Evolutionary conservation across 2,113 vertebrate species (phyloP).

Genomic region (Arizona elegans): DNA sequence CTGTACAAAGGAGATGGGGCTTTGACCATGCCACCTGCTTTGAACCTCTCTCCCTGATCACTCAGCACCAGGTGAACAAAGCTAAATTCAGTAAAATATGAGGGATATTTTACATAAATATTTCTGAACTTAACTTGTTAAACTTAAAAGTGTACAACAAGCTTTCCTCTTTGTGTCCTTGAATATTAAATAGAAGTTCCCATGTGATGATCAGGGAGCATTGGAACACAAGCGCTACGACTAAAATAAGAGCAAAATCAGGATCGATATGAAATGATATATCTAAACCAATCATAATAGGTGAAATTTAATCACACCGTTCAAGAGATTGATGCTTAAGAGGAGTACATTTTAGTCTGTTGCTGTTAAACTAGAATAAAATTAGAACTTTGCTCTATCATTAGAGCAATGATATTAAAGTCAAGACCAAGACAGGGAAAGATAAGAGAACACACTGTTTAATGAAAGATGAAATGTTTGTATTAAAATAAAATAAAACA

Average conservation of each 20-base stretch:
- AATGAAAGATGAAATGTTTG: too few species aligned
- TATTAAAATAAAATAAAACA: too few species aligned
- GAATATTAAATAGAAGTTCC: background rate
- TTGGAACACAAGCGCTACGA: background rate
- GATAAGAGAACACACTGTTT: too few species aligned
- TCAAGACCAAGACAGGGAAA: conserved; percentile 44
- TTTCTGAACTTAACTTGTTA: background rate
- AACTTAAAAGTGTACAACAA: background rate
- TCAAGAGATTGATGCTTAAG: conserved; percentile 46
- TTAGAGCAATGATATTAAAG: conserved; percentile 55
- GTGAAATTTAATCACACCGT: conserved; percentile 27
- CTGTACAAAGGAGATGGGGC: background rate
- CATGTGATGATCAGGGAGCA: background rate
- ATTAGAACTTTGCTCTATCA: conserved; percentile 36
- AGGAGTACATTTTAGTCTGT: conserved; percentile 54
- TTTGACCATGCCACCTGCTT: background rate
- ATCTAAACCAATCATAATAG: conserved; percentile 22
- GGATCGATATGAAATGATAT: conserved; percentile 20
- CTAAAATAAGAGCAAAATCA: background rate
- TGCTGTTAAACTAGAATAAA: conserved; percentile 58
- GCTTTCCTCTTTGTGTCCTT: background rate
- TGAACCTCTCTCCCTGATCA: background rate
- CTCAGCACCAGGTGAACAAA: background rate
- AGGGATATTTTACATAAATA: background rate
- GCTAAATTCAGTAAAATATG: background rate